Conservation (phyloP, 2,888 invertebrate species). For the Eretmocerus hayati region DNA sequence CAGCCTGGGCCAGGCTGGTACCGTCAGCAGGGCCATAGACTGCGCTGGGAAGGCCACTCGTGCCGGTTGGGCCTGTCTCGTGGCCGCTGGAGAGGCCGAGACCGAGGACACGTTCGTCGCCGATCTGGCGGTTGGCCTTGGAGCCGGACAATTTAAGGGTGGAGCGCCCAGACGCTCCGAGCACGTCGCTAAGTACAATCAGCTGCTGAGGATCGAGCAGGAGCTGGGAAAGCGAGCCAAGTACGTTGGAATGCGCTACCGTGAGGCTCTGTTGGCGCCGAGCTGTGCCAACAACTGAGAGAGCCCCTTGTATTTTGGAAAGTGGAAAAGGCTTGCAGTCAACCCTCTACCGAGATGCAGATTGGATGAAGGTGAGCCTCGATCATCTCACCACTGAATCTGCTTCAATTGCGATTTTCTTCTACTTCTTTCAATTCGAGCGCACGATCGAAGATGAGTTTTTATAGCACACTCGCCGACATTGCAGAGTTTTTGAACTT, state of each 20-base stretch:
- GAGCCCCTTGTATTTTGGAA: too few species aligned
- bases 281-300: too few species aligned
- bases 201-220: slow-evolving; percentile 40
- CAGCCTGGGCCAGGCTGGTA: slow-evolving; percentile 36
- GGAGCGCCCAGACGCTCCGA: slow-evolving; percentile 39
- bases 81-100: slow-evolving; percentile 33
- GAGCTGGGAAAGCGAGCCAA: slow-evolving; percentile 36
- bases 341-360: too few species aligned
- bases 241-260: slow-evolving; percentile 33
- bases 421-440: too few species aligned
- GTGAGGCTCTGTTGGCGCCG: too few species aligned
- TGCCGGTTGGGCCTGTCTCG: slow-evolving; percentile 33
- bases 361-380: too few species aligned
- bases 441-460: too few species aligned
- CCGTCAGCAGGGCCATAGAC: slow-evolving; percentile 37
- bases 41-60: slow-evolving; percentile 33
- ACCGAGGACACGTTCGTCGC: slow-evolving; percentile 41
- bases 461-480: too few species aligned
- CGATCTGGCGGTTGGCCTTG: slow-evolving; percentile 38
- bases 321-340: too few species aligned
- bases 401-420: too few species aligned
- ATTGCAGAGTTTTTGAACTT: too few species aligned
- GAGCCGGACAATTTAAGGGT: slow-evolving; percentile 36
- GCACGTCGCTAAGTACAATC: slow-evolving; percentile 40
- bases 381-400: too few species aligned